Conservation (phyloP, 2,797 vertebrate genomes). For the Peromyscus aztecus region DNA sequence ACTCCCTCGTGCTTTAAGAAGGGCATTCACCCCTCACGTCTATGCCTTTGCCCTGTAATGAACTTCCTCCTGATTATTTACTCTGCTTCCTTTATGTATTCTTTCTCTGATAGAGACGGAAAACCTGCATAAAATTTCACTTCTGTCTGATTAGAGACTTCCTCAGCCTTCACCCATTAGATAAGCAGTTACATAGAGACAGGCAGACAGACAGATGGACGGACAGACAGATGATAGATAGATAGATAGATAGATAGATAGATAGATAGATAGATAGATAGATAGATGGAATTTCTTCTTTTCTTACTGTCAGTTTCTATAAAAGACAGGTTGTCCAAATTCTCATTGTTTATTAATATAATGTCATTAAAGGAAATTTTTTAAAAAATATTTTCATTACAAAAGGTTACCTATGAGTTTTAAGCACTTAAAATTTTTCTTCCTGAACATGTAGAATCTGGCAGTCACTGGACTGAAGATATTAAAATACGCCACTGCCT, state of each 20-base stretch:
- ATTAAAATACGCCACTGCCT: neutral
- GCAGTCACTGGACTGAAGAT: slow-evolving; percentile 43
- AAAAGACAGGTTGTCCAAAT: slow-evolving; percentile 37
- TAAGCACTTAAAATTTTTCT: slow-evolving; percentile 45
- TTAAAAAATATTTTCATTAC: slow-evolving; percentile 35
- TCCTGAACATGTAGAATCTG: neutral
- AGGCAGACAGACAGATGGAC: neutral
- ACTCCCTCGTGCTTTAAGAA: neutral
- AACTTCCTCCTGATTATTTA: neutral
- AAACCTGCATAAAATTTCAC: neutral
- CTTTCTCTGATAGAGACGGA: neutral
- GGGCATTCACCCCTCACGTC: too few relatives aligned
- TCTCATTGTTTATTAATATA: slow-evolving; percentile 49
- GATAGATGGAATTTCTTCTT: neutral
- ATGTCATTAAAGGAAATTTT: neutral
- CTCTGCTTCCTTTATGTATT: neutral
- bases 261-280: neutral
- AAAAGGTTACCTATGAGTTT: slow-evolving; percentile 10
- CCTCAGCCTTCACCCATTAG: neutral
- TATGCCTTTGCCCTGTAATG: neutral
- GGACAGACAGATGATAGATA: too few relatives aligned
- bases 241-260: too few relatives aligned
- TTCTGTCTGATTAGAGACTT: neutral
- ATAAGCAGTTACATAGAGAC: neutral
- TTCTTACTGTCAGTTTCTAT: slow-evolving; percentile 1